Evolutionary conservation across 2,113 vertebrate genomes (phyloP).

Genomic region (Alligator sinensis): DNA sequence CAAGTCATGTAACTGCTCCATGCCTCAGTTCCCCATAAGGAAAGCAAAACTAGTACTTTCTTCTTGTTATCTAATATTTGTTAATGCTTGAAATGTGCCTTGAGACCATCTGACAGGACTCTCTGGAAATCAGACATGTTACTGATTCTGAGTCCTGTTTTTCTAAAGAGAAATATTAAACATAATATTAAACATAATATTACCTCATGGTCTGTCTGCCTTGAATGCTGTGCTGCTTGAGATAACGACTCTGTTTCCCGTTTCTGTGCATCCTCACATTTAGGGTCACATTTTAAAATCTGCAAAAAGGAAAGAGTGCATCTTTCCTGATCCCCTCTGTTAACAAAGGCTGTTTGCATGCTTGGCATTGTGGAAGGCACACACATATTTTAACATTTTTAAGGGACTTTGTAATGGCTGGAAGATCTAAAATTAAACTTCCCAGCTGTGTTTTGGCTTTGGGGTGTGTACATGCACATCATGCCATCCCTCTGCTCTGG

Average conservation of each 20-base stretch:
- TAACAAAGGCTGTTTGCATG: neutral
- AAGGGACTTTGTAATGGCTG: neutral
- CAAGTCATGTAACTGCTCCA: neutral
- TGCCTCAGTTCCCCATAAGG: neutral
- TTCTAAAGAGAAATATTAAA: neutral
- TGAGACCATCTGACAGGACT: neutral
- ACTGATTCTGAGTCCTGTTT: neutral
- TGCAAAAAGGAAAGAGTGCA: neutral
- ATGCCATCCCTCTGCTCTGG: neutral
- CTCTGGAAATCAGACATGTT: neutral
- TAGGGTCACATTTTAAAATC: neutral
- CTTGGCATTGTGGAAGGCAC: neutral
- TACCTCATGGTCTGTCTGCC: neutral
- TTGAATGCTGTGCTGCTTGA: neutral
- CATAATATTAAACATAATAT: neutral
- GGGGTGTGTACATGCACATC: neutral
- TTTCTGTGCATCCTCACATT: neutral
- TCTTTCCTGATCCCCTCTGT: neutral
- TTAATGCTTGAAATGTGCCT: neutral
- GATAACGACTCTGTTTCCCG: neutral
- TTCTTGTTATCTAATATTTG: neutral
- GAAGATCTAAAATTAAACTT: neutral
- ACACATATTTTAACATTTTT: neutral
- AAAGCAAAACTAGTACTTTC: neutral
- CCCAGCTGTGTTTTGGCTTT: neutral